Base-by-base conservation (phyloP, 2,113 vertebrate genomes). In the Hoplias malabaricus region DNA sequence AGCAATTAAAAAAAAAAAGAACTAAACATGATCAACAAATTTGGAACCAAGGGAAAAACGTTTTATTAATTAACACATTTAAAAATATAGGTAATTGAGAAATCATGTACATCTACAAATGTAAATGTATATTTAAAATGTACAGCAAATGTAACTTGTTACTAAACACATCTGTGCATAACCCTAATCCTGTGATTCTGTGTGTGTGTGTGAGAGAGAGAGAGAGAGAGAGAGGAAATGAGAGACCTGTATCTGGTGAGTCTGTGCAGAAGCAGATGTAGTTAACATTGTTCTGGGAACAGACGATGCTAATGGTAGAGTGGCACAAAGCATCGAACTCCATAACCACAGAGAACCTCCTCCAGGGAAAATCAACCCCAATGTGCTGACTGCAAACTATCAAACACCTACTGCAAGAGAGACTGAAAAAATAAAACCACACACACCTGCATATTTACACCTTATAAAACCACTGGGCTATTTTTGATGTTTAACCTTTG, bases 281-380 rank as follows among this genome's bases (percentile, higher is more conserved):
- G 72, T 85, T 69, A 81, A 98, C 67, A 85, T 86, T 89, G 76
- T 90, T 81, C 63, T 92, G 92, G 67, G 89, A 83, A 82, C 96
- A 98, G 46, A 95, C 72, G 2, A 83, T 67, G 72, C 88, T 88
- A 94, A 95, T 96, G 9, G 90, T 92, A 2, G 95, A 95, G 27
- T 89, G 90, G 81, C 93, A 92, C 40, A 88, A 87, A 56, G 88
- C 90, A 84, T 96, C 91, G 43, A 94, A 96, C 86, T 99, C 97
- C 67, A 98, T 81, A 71, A 96, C 92, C 71, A 94, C 80, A 33
- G 93, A 94, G 88, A 98, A 98, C 53, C 84, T 73, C 54, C 74
- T 82, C 96, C 96, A 99, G 12, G 97, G 96, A 70, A 98, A 98
- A 87, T 94, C 90, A 1, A 92, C 83, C 54, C 93, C 93, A 48